Conservation (phyloP, 2,797 vertebrate genomes). For the Hydrocynus forskahlii region DNA sequence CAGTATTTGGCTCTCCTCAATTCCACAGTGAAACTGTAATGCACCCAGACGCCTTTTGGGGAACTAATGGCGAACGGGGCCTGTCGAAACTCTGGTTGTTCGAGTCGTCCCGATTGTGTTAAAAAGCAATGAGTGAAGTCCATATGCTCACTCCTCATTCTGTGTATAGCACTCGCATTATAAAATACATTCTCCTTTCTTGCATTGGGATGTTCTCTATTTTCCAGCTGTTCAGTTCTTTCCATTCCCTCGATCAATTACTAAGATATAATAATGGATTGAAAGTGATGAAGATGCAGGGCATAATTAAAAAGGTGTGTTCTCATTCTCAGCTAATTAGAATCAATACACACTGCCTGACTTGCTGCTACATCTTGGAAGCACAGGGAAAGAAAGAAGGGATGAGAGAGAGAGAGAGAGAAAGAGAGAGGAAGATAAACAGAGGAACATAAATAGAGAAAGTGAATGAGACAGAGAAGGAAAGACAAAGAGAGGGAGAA, state of each 20-base stretch:
- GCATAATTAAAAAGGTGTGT: slow-evolving; percentile 41
- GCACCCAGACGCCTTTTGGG: not conserved
- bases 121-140: not conserved
- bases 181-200: not conserved
- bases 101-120: not conserved
- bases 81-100: not conserved
- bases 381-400: slow-evolving; percentile 9
- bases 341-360: slow-evolving; percentile 20
- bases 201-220: not conserved
- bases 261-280: slow-evolving; percentile 22
- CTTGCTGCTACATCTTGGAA: slow-evolving; percentile 7
- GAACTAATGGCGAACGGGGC: not conserved
- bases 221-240: not conserved
- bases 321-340: slow-evolving; percentile 39
- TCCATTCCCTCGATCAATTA: slow-evolving; percentile 40
- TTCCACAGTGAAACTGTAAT: slow-evolving; percentile 4
- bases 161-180: not conserved
- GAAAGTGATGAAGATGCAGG: slow-evolving; percentile 44
- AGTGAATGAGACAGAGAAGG: no score
- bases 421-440: slow-evolving; percentile 5
- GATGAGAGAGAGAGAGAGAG: slow-evolving; percentile 4
- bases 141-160: slow-evolving; percentile 27
- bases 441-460: no score
- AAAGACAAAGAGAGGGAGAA: not conserved
- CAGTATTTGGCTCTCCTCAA: slow-evolving; percentile 2